A percentile compares a stretch with the other conserved stretches of the same genome.
Conservation (phyloP, 2,113 vertebrate species). For the Vulpes vulpes region DNA sequence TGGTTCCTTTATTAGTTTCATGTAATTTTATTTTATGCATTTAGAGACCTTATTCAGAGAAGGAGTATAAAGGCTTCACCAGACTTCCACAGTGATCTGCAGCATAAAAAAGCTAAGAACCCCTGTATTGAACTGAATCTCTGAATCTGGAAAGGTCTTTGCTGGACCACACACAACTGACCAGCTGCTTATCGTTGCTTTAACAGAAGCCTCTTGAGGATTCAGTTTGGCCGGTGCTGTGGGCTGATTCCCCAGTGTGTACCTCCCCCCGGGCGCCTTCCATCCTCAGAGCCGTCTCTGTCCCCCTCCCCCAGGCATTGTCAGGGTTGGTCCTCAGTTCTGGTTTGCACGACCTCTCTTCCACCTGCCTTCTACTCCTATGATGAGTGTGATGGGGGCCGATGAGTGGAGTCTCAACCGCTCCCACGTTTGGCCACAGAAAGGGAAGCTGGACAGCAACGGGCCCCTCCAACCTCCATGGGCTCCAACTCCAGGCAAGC, state of each 20-base stretch:
- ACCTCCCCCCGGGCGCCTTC: background rate
- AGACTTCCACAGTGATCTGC: background rate
- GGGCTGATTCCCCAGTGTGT: background rate
- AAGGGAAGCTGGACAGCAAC: background rate
- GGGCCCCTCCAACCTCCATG: accelerated
- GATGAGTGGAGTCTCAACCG: background rate
- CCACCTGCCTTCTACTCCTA: background rate
- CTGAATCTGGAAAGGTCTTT: background rate
- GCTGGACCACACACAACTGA: background rate
- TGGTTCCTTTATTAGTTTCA: background rate
- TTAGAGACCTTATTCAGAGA: background rate
- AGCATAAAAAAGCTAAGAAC: background rate
- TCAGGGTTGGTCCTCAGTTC: background rate
- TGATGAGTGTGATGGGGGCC: background rate
- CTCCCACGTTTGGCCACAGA: background rate
- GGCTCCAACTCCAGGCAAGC: background rate
- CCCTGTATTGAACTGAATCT: background rate
- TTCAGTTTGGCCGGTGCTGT: background rate
- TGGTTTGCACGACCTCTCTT: background rate
- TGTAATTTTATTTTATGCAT: background rate
- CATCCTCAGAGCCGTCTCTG: background rate
- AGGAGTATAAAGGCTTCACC: background rate
- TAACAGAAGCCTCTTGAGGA: background rate
- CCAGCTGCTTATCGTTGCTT: background rate
- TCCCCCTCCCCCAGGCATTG: no score